These are phyloP conservation scores for Aleiodes testaceus DNA, from an alignment of 2,888 invertebrate species.

Conservation along the genomic window DNA sequence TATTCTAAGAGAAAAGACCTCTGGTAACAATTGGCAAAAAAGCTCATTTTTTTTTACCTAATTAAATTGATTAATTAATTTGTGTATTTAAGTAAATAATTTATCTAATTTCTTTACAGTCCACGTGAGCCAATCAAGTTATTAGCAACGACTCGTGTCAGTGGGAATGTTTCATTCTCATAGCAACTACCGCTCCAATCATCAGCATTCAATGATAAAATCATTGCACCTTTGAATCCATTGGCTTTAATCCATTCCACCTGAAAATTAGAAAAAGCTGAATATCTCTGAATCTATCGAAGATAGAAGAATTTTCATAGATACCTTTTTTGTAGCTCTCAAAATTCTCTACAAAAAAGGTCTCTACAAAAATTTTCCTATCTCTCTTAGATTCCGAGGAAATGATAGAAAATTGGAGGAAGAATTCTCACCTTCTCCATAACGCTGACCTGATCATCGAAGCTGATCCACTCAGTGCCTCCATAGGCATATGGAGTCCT, in stretches of 20 bases:
- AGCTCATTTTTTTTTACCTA: constrained; percentile 8
- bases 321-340: too few species aligned
- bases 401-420: too few species aligned
- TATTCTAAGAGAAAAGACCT: constrained; percentile 14
- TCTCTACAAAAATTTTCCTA: too few species aligned
- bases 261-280: constrained; percentile 63
- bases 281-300: constrained; percentile 28
- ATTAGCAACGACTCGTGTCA: constrained; percentile 67
- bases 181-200: constrained; percentile 80
- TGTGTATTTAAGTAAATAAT: not conserved
- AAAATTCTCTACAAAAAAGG: too few species aligned
- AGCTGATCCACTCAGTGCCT: constrained; percentile 87
- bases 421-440: constrained; percentile 76
- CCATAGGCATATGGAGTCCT: constrained; percentile 85
- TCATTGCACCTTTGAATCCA: constrained; percentile 86
- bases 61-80: not conserved
- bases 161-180: constrained; percentile 66
- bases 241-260: constrained; percentile 78
- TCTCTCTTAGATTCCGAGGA: too few species aligned
- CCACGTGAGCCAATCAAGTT: constrained; percentile 30
- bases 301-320: not conserved
- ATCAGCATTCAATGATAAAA: constrained; percentile 87
- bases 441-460: constrained; percentile 83
- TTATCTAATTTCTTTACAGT: not conserved
- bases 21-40: constrained; percentile 16